phyloP scores from a whole-genome alignment of 2,113 vertebrate genomes.

The Channa maculata region DNA sequence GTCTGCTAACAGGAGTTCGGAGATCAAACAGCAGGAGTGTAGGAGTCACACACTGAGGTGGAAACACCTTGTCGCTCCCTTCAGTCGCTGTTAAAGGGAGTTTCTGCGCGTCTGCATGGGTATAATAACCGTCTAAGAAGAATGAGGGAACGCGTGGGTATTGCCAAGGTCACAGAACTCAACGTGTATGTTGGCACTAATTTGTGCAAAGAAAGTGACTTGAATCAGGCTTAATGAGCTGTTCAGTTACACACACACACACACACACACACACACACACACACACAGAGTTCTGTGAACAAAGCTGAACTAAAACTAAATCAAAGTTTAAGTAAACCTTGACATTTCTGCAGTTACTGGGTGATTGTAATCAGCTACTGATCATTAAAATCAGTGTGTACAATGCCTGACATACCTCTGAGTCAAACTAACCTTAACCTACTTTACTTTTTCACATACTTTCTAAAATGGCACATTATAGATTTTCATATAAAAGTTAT shows the following conservation, averaged over 20 bases:
- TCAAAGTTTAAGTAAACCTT: too few relatives aligned
- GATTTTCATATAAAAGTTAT: neutral
- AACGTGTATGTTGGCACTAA: neutral
- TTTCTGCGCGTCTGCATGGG: neutral
- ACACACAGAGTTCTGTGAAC: neutral
- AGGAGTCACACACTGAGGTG: conserved; percentile 18
- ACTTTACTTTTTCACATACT: neutral
- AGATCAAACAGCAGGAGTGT: conserved; percentile 40
- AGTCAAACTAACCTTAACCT: neutral
- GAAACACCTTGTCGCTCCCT: conserved; percentile 20
- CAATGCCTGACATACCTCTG: neutral
- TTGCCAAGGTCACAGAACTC: neutral
- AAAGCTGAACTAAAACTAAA: neutral
- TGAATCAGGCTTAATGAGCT: conserved; percentile 38
- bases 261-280: neutral
- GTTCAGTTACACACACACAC: conserved; percentile 31
- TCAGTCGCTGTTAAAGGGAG: conserved; percentile 6
- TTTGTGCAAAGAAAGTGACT: conserved; percentile 16
- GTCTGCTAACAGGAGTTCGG: conserved; percentile 22
- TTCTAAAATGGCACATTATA: neutral
- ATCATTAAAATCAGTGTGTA: neutral
- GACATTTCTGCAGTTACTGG: too few relatives aligned
- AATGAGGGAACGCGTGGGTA: neutral
- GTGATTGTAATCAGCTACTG: neutral
- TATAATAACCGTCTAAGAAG: conserved; percentile 14